Evolutionary conservation across 2,797 vertebrate genomes (phyloP).

Genomic region (Clarias platycephalus): DNA sequence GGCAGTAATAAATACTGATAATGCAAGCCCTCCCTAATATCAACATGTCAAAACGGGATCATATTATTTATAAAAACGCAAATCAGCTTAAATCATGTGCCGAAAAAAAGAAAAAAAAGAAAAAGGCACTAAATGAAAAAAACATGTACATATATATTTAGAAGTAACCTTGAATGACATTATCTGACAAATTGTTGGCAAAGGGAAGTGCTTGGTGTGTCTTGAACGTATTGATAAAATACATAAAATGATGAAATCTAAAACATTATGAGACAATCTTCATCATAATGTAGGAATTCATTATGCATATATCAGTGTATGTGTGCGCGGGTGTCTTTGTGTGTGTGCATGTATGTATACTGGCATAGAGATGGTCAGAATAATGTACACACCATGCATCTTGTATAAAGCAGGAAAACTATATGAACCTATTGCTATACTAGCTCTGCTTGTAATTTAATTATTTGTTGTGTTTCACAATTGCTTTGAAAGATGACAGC

Average conservation of each 20-base stretch:
- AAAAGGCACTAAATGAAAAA: neutral
- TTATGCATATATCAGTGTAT: constrained; percentile 72
- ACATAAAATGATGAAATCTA: constrained; percentile 45
- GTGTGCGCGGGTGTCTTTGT: constrained; percentile 65
- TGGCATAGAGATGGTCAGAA: constrained; percentile 70
- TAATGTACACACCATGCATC: constrained; percentile 79
- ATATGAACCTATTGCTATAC: constrained; percentile 80
- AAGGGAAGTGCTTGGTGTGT: constrained; percentile 63
- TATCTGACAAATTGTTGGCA: constrained; percentile 34
- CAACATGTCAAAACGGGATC: constrained; percentile 60
- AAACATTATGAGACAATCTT: constrained; percentile 77
- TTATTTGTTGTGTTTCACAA: constrained; percentile 77
- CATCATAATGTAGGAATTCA: constrained; percentile 71
- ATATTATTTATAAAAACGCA: constrained; percentile 55
- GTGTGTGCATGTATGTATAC: constrained; percentile 66
- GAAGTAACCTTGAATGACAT: constrained; percentile 28
- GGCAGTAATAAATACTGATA: constrained; percentile 38
- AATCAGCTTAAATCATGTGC: constrained; percentile 55
- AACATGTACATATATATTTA: constrained; percentile 54
- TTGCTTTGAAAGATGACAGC: constrained; percentile 79
- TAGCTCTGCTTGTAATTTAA: constrained; percentile 90
- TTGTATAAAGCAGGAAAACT: constrained; percentile 77
- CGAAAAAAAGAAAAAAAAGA: constrained; percentile 6
- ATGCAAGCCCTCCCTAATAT: constrained; percentile 55
- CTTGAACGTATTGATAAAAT: constrained; percentile 35